Percentiles rank a stretch among this genome's conserved stretches.
These are phyloP conservation scores for Linnaemya vulpina DNA, from an alignment of 2,888 invertebrate genomes.

Conservation along the genomic window DNA sequence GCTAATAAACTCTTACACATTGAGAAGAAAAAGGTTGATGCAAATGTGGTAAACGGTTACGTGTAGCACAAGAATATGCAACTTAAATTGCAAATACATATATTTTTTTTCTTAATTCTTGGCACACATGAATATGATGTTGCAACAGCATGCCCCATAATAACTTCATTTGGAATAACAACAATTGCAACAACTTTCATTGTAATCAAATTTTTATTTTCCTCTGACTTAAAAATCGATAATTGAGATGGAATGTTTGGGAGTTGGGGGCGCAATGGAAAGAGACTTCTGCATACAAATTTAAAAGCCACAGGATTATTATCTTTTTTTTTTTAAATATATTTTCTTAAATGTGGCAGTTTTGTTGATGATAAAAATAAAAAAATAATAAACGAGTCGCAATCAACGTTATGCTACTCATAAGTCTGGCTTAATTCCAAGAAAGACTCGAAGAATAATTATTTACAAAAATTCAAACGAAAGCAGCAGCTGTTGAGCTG, in stretches of 20 bases:
- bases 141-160: not conserved
- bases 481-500: no score
- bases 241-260: slow-evolving; percentile 6
- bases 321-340: not conserved
- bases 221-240: slow-evolving; percentile 52
- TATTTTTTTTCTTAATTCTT: slow-evolving; percentile 18
- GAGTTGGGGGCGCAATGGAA: not conserved
- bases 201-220: no score
- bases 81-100: slow-evolving; percentile 19
- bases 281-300: not conserved
- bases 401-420: slow-evolving; percentile 43
- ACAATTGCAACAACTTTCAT: slow-evolving; percentile 45
- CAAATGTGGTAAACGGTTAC: not conserved
- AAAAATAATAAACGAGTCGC: slow-evolving; percentile 15
- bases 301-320: not conserved
- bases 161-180: slow-evolving; percentile 9
- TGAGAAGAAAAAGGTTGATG: not conserved
- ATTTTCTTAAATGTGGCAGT: not conserved
- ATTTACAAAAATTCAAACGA: no score
- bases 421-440: slow-evolving; percentile 59
- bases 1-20: slow-evolving; percentile 59
- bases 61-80: not conserved
- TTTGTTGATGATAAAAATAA: not conserved
- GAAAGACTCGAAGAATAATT: not conserved
- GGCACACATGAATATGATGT: slow-evolving; percentile 30